phyloP scores from a whole-genome alignment of 92 coral and sea anemone species.

The Heteractis magnifica region DNA sequence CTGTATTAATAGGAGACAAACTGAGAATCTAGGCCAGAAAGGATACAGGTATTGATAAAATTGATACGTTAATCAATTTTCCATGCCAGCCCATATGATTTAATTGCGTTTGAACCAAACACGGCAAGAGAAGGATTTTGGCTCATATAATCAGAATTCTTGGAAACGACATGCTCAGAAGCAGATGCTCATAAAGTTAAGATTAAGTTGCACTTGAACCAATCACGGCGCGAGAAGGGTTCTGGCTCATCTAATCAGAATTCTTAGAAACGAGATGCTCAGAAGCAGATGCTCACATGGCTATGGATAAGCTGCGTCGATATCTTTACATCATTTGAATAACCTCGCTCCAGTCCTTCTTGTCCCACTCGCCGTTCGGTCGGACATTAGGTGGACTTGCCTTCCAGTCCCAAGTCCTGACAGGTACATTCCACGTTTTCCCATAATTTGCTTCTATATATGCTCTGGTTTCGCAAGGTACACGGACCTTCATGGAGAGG shows the following conservation, averaged over 20 bases:
- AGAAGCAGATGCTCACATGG: neutral
- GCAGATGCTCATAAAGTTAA: neutral
- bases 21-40: no score
- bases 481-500: conserved; percentile 74
- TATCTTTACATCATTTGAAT: conserved; percentile 67
- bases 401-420: conserved; percentile 98
- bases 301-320: neutral
- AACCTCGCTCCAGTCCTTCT: conserved; percentile 89
- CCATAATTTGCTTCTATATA: conserved; percentile 97
- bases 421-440: conserved; percentile 74
- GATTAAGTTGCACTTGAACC: neutral
- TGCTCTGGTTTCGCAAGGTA: conserved; percentile 84
- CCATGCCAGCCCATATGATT: neutral
- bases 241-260: no score
- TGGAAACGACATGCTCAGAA: neutral
- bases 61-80: no score
- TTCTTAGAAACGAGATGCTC: no score
- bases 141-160: no score
- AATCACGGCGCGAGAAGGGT: no score
- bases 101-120: neutral
- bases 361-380: conserved; percentile 93
- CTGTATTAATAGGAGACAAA: no score
- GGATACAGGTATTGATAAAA: no score
- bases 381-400: conserved; percentile 94
- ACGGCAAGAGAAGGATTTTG: no score